A percentile compares a stretch with the other conserved stretches of the same genome.
These are phyloP conservation scores for Tetragnatha montana DNA, from an alignment of 2,888 invertebrate species.

Conservation along the genomic window DNA sequence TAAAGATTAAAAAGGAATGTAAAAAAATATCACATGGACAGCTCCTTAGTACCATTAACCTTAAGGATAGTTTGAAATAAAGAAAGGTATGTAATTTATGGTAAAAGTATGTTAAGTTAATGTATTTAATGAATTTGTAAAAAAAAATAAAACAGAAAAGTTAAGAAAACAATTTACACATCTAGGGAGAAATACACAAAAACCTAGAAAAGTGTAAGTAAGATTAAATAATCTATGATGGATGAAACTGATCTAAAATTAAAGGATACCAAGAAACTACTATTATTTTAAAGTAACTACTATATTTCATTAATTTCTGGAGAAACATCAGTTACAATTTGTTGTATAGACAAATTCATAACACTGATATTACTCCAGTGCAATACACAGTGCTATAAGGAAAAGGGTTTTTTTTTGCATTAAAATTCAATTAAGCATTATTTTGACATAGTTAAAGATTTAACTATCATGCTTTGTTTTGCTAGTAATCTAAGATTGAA, in stretches of 20 bases:
- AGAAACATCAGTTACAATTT: constrained; percentile 52
- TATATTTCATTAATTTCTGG: constrained; percentile 28
- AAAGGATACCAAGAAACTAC: too few relatives aligned
- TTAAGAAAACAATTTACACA: background rate
- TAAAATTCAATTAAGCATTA: too few relatives aligned
- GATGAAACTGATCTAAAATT: too few relatives aligned
- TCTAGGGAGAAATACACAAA: background rate
- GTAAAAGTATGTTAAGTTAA: too few relatives aligned
- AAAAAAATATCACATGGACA: constrained; percentile 57
- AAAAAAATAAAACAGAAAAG: background rate
- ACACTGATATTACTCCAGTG: constrained; percentile 45
- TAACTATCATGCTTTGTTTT: too few relatives aligned
- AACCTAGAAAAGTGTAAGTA: background rate
- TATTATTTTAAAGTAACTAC: too few relatives aligned
- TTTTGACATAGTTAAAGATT: too few relatives aligned
- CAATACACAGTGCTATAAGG: constrained; percentile 25
- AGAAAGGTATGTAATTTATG: background rate
- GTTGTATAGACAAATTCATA: constrained; percentile 68
- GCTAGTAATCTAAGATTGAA: too few relatives aligned
- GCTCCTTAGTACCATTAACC: constrained; percentile 36
- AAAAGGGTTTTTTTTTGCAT: too few relatives aligned
- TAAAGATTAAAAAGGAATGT: constrained; percentile 41
- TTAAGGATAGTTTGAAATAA: constrained; percentile 16
- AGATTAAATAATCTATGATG: background rate
- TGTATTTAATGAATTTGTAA: too few relatives aligned